phyloP scores from a whole-genome alignment of 2,797 vertebrate genomes.

The Pseudocheirus occidentalis region DNA sequence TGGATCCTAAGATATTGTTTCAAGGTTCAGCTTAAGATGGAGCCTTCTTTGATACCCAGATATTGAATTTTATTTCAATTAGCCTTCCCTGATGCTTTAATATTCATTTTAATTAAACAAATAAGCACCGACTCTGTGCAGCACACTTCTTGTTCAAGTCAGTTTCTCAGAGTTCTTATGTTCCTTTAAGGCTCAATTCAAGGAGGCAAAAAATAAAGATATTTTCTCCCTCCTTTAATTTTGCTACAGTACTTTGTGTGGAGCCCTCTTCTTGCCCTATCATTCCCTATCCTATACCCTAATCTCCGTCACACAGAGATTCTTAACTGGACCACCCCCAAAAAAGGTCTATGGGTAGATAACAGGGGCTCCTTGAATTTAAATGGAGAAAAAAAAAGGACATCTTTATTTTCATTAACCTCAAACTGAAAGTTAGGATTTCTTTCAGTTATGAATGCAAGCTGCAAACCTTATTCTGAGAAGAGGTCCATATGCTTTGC shows the following conservation, averaged over 20 bases:
- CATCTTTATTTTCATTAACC: neutral
- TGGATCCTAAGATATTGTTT: neutral
- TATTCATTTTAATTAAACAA: neutral
- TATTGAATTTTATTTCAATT: neutral
- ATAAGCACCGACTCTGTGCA: neutral
- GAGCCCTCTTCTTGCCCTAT: neutral
- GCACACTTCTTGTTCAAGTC: neutral
- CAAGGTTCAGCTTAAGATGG: neutral
- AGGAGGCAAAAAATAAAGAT: neutral
- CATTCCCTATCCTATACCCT: neutral
- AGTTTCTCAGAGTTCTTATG: neutral
- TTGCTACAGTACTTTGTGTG: neutral
- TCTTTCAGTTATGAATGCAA: neutral
- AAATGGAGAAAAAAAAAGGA: neutral
- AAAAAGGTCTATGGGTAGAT: neutral
- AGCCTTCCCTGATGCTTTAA: neutral
- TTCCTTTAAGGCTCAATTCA: neutral
- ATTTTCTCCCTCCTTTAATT: neutral
- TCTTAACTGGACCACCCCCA: neutral
- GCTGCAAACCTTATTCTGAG: neutral
- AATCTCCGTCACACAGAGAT: neutral
- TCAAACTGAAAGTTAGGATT: neutral
- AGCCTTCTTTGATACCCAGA: neutral
- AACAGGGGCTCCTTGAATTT: neutral
- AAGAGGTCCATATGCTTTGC: neutral